Evolutionary conservation across 37 sponge, comb jelly and placozoan genomes (phyloP), one percentile per base, ranked within the genome.

Genomic region (Crambe crambe): DNA sequence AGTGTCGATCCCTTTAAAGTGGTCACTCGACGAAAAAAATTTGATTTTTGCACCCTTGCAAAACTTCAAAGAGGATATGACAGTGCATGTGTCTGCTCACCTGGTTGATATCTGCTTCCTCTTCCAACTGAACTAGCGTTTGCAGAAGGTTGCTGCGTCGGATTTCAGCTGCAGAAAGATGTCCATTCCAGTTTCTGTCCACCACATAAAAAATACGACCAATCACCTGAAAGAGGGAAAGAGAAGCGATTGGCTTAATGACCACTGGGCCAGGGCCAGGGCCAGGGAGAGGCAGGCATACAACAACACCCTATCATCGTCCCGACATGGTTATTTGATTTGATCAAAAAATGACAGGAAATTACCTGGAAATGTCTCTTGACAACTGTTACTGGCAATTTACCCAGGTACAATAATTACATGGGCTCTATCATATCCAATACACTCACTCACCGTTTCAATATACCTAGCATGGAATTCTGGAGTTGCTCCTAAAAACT

Each of bases 391-490:
- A 32, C 3, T 67, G 25, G n/a, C 8, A n/a, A 62, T 27, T 6
- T 26, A 20, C 64, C 22, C 64, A 27, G 15, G 30, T n/a, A n/a
- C n/a, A n/a, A n/a, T n/a, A 62, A 68, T 10, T 68, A 68, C 38
- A 68, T 9, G 35, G 15, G 12, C 10, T 68, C 38, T 8, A 12
- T 68, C 69, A 37, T 36, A 34, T 36, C 38, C 10, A 37, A 68
- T 68, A 5, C 25, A 8, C 6, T 23, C 64, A 61, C 89, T 93
- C 47, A 98, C 98, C 27, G 98, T 98, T 66, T 98, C 96, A 40
- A 98, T 73, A 73, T 98, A 98, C 82, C 98, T 75, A 10, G 88
- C 80, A 74, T 98, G 99, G 61, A 98, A 98, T 44, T 98, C 99
- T 32, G 97, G 97, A 41, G 95, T 88, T 22, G 95, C 70, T 27